These are phyloP conservation scores for Dermatemys mawii DNA, from an alignment of 2,113 vertebrate species.

Conservation along the genomic window DNA sequence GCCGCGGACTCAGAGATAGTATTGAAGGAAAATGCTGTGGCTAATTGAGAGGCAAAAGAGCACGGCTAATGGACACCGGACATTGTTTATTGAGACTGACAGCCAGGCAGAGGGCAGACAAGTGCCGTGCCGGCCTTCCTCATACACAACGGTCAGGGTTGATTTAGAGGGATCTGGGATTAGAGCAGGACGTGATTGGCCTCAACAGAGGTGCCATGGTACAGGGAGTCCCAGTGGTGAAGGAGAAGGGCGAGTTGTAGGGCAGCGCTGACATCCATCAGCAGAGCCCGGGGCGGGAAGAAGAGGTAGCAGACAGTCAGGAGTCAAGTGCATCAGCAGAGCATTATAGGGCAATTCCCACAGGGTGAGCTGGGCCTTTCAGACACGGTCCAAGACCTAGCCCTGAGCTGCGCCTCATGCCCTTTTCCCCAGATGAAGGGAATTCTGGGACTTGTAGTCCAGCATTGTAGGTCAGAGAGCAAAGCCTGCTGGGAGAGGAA, in stretches of 20 bases:
- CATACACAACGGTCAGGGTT: too few species aligned
- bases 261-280: background rate
- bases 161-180: background rate
- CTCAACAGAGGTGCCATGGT: too few species aligned
- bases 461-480: background rate
- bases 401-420: too few species aligned
- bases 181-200: background rate
- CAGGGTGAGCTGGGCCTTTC: background rate
- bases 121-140: background rate
- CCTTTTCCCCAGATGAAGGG: background rate
- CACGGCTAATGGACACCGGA: background rate
- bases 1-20: background rate
- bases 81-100: background rate
- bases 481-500: background rate
- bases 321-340: background rate
- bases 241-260: background rate
- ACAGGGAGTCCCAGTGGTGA: too few species aligned
- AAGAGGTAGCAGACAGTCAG: background rate
- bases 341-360: background rate
- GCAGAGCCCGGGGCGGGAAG: background rate
- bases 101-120: background rate
- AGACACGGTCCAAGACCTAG: background rate
- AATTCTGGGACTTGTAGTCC: background rate
- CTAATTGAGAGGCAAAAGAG: background rate
- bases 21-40: background rate